Percentiles rank a stretch among this genome's conserved stretches.
Conservation (phyloP, 2,888 invertebrate genomes). For the Willowsia nigromaculata region DNA sequence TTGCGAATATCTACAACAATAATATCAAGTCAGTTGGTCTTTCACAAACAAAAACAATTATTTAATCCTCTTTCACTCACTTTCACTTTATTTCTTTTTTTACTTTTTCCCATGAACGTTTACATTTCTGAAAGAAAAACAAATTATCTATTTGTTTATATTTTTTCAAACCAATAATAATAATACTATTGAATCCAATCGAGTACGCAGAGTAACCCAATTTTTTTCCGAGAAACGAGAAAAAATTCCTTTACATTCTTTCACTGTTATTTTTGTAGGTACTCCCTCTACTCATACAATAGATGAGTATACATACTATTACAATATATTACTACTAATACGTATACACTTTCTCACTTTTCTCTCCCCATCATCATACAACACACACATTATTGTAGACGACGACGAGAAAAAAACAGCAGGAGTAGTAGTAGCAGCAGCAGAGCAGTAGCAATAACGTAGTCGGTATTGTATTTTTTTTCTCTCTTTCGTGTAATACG, state of each 20-base stretch:
- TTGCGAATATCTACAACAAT: too few relatives aligned
- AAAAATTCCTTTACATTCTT: background rate
- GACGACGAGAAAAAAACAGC: background rate
- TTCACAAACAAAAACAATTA: too few relatives aligned
- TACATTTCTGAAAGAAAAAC: too few relatives aligned
- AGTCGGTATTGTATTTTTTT: background rate
- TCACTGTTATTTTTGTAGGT: background rate
- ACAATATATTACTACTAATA: background rate
- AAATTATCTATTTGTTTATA: too few relatives aligned
- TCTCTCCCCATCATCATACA: background rate
- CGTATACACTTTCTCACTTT: background rate
- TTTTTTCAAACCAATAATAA: too few relatives aligned
- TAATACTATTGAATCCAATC: too few relatives aligned
- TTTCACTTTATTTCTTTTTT: too few relatives aligned
- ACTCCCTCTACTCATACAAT: background rate
- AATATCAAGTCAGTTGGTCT: too few relatives aligned
- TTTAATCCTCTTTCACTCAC: too few relatives aligned
- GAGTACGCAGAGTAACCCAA: background rate
- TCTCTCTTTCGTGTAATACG: background rate
- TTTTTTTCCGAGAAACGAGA: background rate
- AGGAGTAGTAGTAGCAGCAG: background rate
- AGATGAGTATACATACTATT: background rate
- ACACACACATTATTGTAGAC: background rate
- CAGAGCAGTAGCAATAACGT: background rate
- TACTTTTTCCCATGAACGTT: too few relatives aligned